These are phyloP conservation scores for Anoura caudifer DNA, from an alignment of 2,113 vertebrate species.

Conservation along the genomic window DNA sequence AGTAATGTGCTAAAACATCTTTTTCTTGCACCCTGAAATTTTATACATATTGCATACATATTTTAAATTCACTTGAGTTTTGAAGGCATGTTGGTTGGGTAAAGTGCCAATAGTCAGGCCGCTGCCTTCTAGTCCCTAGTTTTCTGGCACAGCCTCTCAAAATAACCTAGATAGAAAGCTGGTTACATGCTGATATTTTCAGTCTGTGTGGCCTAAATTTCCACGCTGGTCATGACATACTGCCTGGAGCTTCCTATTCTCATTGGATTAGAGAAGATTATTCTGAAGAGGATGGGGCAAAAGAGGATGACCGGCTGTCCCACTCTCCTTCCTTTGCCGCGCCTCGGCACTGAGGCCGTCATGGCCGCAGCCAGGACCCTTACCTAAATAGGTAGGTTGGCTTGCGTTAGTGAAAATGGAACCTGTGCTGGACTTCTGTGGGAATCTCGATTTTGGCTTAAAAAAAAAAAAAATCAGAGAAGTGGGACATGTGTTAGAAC, in stretches of 20 bases:
- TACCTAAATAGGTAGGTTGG: neutral
- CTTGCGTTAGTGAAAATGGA: neutral
- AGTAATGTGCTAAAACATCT: neutral
- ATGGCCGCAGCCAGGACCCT: neutral
- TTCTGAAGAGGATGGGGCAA: constrained; percentile 6
- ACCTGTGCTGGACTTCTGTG: neutral
- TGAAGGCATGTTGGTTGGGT: neutral
- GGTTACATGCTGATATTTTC: constrained; percentile 27
- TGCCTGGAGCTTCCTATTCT: constrained; percentile 36
- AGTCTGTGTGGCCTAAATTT: constrained; percentile 60
- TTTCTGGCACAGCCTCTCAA: constrained; percentile 29
- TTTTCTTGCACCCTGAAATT: neutral
- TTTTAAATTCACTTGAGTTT: neutral
- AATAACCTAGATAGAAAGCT: constrained; percentile 61
- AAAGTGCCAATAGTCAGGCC: neutral
- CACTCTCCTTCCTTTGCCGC: neutral
- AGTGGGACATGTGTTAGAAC: neutral
- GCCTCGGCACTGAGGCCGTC: neutral
- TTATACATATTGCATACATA: neutral
- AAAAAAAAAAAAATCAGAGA: neutral
- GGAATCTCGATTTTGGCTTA: constrained; percentile 13
- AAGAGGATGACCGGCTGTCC: neutral
- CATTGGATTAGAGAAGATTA: constrained; percentile 8
- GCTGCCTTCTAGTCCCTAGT: neutral
- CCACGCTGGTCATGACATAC: neutral